Evolutionary conservation across 2,113 vertebrate species (phyloP).

Genomic region (Ardeotis arabs): DNA sequence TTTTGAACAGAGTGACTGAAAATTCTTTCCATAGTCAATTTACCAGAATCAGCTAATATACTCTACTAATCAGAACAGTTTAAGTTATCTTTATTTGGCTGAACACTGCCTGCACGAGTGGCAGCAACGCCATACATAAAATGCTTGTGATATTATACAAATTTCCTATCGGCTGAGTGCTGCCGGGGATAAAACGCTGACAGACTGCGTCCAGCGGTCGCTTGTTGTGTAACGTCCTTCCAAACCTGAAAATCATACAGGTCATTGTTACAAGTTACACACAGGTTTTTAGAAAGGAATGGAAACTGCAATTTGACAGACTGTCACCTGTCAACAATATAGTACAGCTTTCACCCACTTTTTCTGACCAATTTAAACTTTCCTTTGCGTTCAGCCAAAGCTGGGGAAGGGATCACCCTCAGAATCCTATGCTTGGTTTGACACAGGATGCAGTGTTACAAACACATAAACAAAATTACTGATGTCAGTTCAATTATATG

Average conservation of each 20-base stretch:
- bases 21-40: neutral
- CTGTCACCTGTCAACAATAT: neutral
- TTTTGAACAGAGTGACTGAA: neutral
- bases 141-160: neutral
- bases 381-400: neutral
- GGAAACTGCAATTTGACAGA: neutral
- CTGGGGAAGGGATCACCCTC: neutral
- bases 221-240: neutral
- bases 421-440: neutral
- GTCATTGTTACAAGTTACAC: neutral
- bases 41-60: accelerated
- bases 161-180: accelerated
- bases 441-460: neutral
- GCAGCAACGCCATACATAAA: neutral
- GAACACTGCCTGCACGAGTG: neutral
- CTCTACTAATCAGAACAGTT: neutral
- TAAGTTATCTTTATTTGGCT: neutral
- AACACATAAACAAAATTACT: neutral
- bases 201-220: neutral
- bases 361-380: neutral
- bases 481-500: neutral
- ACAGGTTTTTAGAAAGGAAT: neutral
- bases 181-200: neutral
- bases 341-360: neutral
- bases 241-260: neutral